Conservation (phyloP, 2,888 invertebrate species). For the Adineta ricciae region DNA sequence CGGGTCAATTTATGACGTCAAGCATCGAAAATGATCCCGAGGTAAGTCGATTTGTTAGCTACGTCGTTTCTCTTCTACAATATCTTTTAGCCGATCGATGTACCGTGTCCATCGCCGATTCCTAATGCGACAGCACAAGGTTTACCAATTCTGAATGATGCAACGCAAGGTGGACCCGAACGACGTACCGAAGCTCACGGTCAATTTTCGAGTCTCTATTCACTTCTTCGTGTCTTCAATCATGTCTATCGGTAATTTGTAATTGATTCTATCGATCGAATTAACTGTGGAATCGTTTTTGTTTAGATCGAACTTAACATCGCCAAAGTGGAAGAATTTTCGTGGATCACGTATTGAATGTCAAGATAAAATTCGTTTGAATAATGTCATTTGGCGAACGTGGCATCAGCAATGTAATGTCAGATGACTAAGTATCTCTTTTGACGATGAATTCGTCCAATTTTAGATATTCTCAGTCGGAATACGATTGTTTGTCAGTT, state of each 20-base stretch:
- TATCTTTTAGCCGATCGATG: neutral
- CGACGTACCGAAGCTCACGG: neutral
- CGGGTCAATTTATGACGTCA: conserved; percentile 10
- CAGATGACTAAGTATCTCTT: neutral
- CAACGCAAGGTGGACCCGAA: neutral
- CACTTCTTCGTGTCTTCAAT: neutral
- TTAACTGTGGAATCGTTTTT: neutral
- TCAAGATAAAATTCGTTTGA: conserved; percentile 96
- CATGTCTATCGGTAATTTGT: neutral
- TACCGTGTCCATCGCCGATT: neutral
- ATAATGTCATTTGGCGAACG: conserved; percentile 99
- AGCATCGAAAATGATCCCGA: neutral
- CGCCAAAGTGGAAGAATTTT: conserved; percentile 99
- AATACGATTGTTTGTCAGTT: conserved; percentile 13
- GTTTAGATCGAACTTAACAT: conserved; percentile 46
- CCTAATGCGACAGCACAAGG: neutral
- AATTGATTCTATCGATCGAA: neutral
- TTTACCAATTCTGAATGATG: neutral
- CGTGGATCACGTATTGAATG: conserved; percentile 89
- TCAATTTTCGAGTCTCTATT: neutral
- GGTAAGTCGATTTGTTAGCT: neutral
- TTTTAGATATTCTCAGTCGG: neutral
- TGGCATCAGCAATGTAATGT: conserved; percentile 89
- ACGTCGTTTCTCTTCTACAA: neutral
- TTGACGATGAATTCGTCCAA: neutral